Conservation (phyloP, 2,797 vertebrate genomes). For the Emys orbicularis region DNA sequence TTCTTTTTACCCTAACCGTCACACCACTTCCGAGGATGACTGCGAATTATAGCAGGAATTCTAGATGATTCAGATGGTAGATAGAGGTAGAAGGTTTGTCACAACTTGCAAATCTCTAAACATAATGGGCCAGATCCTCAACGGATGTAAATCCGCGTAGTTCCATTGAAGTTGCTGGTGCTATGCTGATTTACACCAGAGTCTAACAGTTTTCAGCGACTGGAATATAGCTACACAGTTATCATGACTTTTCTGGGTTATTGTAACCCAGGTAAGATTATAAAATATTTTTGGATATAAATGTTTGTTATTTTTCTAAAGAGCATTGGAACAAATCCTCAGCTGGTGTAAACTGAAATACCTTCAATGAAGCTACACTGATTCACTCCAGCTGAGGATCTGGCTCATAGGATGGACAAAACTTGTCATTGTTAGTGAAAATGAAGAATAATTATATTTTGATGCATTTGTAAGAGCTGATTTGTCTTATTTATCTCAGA, state of each 20-base stretch:
- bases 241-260: background rate
- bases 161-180: background rate
- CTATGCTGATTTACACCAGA: background rate
- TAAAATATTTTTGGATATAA: background rate
- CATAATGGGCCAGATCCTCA: background rate
- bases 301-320: background rate
- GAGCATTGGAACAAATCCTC: background rate
- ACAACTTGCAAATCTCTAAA: background rate
- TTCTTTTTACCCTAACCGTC: too few species aligned
- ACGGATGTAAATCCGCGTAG: background rate
- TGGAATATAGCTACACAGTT: background rate
- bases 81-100: background rate
- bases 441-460: background rate
- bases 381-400: background rate
- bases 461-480: background rate
- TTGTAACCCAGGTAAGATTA: background rate
- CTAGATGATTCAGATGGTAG: background rate
- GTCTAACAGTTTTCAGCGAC: background rate
- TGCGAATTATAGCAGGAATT: background rate
- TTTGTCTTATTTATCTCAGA: background rate
- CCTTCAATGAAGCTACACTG: background rate
- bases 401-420: background rate
- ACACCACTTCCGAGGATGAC: background rate
- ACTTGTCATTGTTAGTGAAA: background rate
- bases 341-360: background rate